Percentiles rank a stretch among this genome's conserved stretches.
Evolutionary conservation across 1,140 invertebrate species (phyloP).

Genomic region (Meteorus sp.): DNA sequence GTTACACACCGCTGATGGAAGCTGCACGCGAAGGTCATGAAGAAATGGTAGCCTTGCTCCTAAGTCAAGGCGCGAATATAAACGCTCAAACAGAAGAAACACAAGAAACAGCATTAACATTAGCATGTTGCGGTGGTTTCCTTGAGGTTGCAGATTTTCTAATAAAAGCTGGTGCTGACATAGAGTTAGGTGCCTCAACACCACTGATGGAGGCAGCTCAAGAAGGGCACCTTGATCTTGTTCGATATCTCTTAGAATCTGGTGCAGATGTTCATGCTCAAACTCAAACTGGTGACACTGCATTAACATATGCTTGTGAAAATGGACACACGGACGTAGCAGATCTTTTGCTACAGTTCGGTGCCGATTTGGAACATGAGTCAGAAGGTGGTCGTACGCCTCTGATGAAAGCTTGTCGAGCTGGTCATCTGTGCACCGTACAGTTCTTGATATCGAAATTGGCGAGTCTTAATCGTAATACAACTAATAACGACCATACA

Average conservation of each 20-base stretch:
- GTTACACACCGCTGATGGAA: conserved; percentile 99
- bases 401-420: conserved; percentile 98
- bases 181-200: conserved; percentile 94
- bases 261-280: conserved; percentile 90
- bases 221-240: conserved; percentile 94
- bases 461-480: conserved; percentile 92
- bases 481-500: conserved; percentile 97
- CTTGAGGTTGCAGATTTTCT: conserved; percentile 97
- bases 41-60: conserved; percentile 93
- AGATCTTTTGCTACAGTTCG: conserved; percentile 84
- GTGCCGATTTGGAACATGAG: conserved; percentile 91
- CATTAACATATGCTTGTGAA: conserved; percentile 96
- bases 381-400: conserved; percentile 94
- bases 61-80: conserved; percentile 93
- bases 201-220: conserved; percentile 98
- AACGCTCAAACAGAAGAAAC: conserved; percentile 98
- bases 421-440: conserved; percentile 97
- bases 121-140: conserved; percentile 97
- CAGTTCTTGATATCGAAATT: conserved; percentile 93
- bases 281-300: conserved; percentile 94
- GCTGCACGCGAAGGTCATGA: conserved; percentile 97
- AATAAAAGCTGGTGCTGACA: conserved; percentile 92
- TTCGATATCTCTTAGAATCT: conserved; percentile 81
- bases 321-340: conserved; percentile 95
- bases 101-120: conserved; percentile 94